Evolutionary conservation across 2,113 vertebrate genomes (phyloP).

Genomic region (Castor canadensis): DNA sequence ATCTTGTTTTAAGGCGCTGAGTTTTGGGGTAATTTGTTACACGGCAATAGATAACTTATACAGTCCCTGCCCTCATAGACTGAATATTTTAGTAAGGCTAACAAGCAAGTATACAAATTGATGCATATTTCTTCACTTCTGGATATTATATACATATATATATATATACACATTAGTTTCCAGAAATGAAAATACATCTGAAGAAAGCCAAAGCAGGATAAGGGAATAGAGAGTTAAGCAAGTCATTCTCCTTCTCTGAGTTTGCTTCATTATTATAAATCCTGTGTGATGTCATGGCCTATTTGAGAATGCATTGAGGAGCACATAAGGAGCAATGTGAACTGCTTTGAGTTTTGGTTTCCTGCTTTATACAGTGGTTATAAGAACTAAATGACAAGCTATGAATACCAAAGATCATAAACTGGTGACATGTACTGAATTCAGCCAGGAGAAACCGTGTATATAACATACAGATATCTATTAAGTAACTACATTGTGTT

Average conservation of each 20-base stretch:
- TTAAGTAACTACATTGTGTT: not conserved
- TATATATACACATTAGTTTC: not conserved
- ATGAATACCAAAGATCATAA: slow-evolving; percentile 31
- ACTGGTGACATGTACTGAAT: not conserved
- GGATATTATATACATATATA: too few relatives aligned
- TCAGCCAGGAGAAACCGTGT: not conserved
- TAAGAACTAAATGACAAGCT: slow-evolving; percentile 41
- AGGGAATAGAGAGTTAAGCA: not conserved
- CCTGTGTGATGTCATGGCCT: not conserved
- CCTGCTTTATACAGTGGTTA: slow-evolving; percentile 22
- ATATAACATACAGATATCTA: not conserved
- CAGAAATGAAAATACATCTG: slow-evolving; percentile 4
- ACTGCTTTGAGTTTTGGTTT: not conserved
- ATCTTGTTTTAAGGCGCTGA: not conserved
- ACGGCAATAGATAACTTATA: slow-evolving; percentile 17
- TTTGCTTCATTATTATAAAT: not conserved
- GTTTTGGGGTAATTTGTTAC: not conserved
- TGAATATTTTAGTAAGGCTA: not conserved
- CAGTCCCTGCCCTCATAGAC: not conserved
- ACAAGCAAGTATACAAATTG: not conserved
- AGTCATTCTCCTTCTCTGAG: not conserved
- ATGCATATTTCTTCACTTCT: too few relatives aligned
- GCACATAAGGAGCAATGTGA: not conserved
- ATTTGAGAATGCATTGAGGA: not conserved
- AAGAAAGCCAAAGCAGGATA: slow-evolving; percentile 12